Evolutionary conservation across 2,888 invertebrate genomes (phyloP).

Genomic region (Metalampra italica): DNA sequence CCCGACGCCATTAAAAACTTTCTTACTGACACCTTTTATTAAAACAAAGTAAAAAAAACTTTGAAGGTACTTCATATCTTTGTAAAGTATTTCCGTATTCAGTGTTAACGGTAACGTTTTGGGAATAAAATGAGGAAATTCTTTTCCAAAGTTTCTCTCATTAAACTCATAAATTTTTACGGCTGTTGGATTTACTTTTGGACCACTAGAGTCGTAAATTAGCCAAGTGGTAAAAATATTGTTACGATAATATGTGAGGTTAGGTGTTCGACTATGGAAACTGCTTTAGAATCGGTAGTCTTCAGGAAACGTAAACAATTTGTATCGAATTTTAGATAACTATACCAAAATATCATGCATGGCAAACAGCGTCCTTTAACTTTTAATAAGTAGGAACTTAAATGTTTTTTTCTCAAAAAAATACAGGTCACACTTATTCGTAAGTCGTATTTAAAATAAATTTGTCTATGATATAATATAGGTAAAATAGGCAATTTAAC

Average conservation of each 20-base stretch:
- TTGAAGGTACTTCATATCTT: constrained; percentile 10
- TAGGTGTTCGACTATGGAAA: neutral
- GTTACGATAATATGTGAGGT: neutral
- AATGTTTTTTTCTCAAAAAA: too few species aligned
- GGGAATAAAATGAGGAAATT: constrained; percentile 13
- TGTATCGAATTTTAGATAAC: too few species aligned
- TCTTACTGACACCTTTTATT: constrained; percentile 9
- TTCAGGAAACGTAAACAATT: too few species aligned
- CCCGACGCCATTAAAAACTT: neutral
- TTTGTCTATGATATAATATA: too few species aligned
- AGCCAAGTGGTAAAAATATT: neutral
- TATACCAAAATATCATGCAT: too few species aligned
- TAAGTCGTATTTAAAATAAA: too few species aligned
- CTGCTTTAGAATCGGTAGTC: too few species aligned
- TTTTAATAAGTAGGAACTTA: too few species aligned
- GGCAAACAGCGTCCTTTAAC: too few species aligned
- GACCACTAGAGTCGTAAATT: constrained; percentile 9
- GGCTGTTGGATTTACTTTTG: constrained; percentile 19
- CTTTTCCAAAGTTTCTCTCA: constrained; percentile 20
- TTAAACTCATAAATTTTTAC: constrained; percentile 28
- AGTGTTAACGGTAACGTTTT: constrained; percentile 22
- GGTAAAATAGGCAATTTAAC: too few species aligned
- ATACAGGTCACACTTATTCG: too few species aligned
- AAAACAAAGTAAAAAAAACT: constrained; percentile 15
- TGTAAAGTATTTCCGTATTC: constrained; percentile 15